phyloP scores from a whole-genome alignment of 2,113 vertebrate species.

The Peromyscus maniculatus region DNA sequence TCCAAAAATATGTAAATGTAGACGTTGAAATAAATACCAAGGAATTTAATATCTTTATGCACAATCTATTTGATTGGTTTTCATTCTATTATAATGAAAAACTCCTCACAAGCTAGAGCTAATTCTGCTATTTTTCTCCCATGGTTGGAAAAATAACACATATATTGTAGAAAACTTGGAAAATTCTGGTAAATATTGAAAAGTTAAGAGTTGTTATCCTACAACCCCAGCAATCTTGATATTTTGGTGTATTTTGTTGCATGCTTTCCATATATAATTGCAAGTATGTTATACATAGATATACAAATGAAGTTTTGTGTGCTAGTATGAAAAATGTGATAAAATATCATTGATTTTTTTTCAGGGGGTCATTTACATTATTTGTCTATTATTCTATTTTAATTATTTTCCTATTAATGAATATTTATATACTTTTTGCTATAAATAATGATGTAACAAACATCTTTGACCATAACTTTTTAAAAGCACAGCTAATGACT shows the following conservation, averaged over 20 bases:
- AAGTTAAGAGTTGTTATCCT: background rate
- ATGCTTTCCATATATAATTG: slow-evolving; percentile 6
- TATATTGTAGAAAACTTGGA: slow-evolving; percentile 25
- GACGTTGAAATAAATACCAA: slow-evolving; percentile 54
- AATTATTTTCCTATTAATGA: slow-evolving; percentile 12
- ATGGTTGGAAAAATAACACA: background rate
- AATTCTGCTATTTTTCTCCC: background rate
- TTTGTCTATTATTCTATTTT: background rate
- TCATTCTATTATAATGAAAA: background rate
- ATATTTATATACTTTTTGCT: background rate
- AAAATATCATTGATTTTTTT: slow-evolving; percentile 24
- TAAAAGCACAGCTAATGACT: background rate
- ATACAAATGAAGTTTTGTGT: slow-evolving; percentile 12
- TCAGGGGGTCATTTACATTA: background rate
- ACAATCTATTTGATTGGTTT: background rate
- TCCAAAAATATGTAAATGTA: slow-evolving; percentile 20
- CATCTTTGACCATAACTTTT: background rate
- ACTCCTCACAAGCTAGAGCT: background rate
- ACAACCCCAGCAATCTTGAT: background rate
- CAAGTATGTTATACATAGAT: background rate
- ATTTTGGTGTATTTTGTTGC: slow-evolving; percentile 51
- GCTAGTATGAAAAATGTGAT: slow-evolving; percentile 29
- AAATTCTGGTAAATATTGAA: slow-evolving; percentile 15
- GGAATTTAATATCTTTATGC: background rate
- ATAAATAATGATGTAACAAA: background rate